Evolutionary conservation across 1,140 invertebrate genomes (phyloP).

Genomic region (Plectrocnemia conspersa): DNA sequence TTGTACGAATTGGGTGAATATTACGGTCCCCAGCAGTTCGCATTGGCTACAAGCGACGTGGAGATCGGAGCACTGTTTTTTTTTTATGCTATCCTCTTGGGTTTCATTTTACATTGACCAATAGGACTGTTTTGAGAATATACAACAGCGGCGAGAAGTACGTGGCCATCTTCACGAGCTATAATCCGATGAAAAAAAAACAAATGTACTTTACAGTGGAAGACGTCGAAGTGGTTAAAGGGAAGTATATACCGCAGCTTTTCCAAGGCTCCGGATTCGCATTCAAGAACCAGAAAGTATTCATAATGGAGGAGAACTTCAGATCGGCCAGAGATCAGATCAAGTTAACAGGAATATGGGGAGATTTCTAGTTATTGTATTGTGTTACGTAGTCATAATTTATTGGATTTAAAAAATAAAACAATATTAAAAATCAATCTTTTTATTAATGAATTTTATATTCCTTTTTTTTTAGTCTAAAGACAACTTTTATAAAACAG

Average conservation of each 20-base stretch:
- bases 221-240: slow-evolving; percentile 5
- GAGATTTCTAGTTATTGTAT: no score
- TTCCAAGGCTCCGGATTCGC: neutral
- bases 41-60: no score
- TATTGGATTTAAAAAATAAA: neutral
- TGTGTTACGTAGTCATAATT: no score
- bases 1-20: neutral
- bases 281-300: neutral
- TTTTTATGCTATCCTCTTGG: no score
- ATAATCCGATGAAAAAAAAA: slow-evolving; percentile 7
- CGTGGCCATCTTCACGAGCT: slow-evolving; percentile 7
- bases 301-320: slow-evolving; percentile 9
- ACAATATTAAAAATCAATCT: neutral
- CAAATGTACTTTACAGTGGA: slow-evolving; percentile 3
- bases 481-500: no score
- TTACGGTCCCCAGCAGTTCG: no score
- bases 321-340: neutral
- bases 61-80: no score
- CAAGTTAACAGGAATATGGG: no score
- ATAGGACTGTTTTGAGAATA: slow-evolving; percentile 17
- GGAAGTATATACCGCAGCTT: neutral
- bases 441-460: no score
- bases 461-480: no score
- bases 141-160: slow-evolving; percentile 14
- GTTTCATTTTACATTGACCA: no score